phyloP scores from a whole-genome alignment of 2,113 vertebrate genomes.

The Phalacrocorax pelagicus region DNA sequence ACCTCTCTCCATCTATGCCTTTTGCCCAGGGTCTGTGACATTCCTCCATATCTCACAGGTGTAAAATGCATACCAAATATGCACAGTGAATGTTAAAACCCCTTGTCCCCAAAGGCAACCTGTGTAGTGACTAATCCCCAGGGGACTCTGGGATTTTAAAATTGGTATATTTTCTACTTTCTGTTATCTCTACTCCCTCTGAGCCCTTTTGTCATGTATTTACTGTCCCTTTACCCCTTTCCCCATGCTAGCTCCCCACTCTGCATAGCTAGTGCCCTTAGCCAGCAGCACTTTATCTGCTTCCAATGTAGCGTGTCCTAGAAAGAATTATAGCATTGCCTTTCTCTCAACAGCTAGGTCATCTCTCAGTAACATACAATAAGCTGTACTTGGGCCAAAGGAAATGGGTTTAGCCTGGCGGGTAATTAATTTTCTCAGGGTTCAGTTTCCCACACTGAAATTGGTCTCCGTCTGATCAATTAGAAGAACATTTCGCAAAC shows the following conservation, averaged over 20 bases:
- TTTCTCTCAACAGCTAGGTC: constrained; percentile 35
- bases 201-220: neutral
- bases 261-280: constrained; percentile 26
- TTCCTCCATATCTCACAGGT: constrained; percentile 8
- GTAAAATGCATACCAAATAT: neutral
- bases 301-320: constrained; percentile 33
- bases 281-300: constrained; percentile 29
- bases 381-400: constrained; percentile 66
- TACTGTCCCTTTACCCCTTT: constrained; percentile 6
- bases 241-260: neutral
- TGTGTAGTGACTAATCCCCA: constrained; percentile 7
- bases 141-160: constrained; percentile 6
- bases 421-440: constrained; percentile 70
- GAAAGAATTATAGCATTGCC: constrained; percentile 53
- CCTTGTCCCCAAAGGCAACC: neutral
- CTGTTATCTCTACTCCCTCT: neutral
- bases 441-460: constrained; percentile 71
- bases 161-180: constrained; percentile 19
- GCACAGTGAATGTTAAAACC: neutral
- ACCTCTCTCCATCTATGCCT: neutral
- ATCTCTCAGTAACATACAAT: constrained; percentile 66
- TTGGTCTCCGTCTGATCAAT: constrained; percentile 67
- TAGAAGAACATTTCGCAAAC: constrained; percentile 67
- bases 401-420: constrained; percentile 69
- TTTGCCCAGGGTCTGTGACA: constrained; percentile 12